These are phyloP conservation scores for Taenaris catops DNA, from an alignment of 2,888 invertebrate genomes.

Conservation along the genomic window DNA sequence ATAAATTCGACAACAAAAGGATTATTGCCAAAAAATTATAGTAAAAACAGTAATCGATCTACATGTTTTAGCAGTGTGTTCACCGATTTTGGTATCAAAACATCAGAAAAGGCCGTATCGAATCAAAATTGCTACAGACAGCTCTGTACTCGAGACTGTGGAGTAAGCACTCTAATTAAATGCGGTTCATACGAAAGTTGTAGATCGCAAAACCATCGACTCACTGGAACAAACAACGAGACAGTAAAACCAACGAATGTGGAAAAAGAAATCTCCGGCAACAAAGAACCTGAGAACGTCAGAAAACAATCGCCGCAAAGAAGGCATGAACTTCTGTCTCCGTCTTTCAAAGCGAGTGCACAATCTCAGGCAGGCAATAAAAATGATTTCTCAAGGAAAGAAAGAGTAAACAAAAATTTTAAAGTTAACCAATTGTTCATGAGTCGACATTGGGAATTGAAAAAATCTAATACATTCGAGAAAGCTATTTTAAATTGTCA, in stretches of 20 bases:
- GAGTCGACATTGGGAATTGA: slow-evolving; percentile 30
- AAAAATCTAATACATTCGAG: slow-evolving; percentile 35
- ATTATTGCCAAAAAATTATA: background rate
- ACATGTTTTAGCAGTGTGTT: slow-evolving; percentile 14
- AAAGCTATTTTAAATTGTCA: slow-evolving; percentile 26
- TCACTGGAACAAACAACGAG: slow-evolving; percentile 16
- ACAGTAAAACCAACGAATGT: slow-evolving; percentile 12
- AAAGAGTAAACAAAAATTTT: slow-evolving; percentile 30
- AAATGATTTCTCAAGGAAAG: slow-evolving; percentile 23
- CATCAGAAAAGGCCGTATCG: slow-evolving; percentile 32
- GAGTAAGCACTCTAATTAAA: slow-evolving; percentile 35
- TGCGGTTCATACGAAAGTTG: slow-evolving; percentile 27
- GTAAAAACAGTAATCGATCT: slow-evolving; percentile 21
- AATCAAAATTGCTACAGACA: slow-evolving; percentile 34
- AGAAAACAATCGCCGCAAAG: slow-evolving; percentile 20
- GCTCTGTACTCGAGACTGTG: slow-evolving; percentile 33
- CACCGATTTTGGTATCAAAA: slow-evolving; percentile 17
- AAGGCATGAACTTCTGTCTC: slow-evolving; percentile 33
- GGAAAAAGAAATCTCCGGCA: slow-evolving; percentile 14
- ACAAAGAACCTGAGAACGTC: slow-evolving; percentile 10
- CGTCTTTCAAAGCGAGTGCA: slow-evolving; percentile 37
- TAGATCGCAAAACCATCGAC: slow-evolving; percentile 22
- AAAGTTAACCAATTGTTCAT: slow-evolving; percentile 40
- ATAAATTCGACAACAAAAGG: background rate
- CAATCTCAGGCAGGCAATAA: slow-evolving; percentile 42